Conservation (phyloP, 2,888 invertebrate genomes). For the Latheticus oryzae region DNA sequence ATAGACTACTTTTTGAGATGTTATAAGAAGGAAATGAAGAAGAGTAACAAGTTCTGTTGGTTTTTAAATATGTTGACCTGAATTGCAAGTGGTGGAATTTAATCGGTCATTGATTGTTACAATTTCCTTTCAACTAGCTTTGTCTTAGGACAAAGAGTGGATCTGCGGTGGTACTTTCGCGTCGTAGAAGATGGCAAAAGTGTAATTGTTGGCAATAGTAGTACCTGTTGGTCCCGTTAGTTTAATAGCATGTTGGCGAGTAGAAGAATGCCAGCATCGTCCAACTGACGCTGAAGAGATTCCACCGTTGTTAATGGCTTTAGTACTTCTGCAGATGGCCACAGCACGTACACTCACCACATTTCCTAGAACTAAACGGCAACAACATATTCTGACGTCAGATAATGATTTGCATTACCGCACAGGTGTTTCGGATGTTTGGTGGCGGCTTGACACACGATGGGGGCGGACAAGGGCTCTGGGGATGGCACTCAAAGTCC, state of each 20-base stretch:
- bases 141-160: slow-evolving; percentile 6
- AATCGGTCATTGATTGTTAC: background rate
- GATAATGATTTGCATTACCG: slow-evolving; percentile 40
- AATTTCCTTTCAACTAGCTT: background rate
- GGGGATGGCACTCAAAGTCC: slow-evolving; percentile 79
- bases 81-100: background rate
- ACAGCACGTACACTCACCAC: slow-evolving; percentile 39
- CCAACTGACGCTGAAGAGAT: slow-evolving; percentile 38
- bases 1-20: no score
- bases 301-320: slow-evolving; percentile 15
- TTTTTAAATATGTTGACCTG: background rate
- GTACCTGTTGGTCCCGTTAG: slow-evolving; percentile 43
- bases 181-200: slow-evolving; percentile 12
- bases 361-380: slow-evolving; percentile 49
- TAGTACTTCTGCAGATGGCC: slow-evolving; percentile 26
- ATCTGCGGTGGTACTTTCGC: slow-evolving; percentile 9
- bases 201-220: slow-evolving; percentile 35
- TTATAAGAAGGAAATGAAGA: no score
- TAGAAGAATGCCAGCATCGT: slow-evolving; percentile 31
- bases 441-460: background rate
- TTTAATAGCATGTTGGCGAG: slow-evolving; percentile 31
- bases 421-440: slow-evolving; percentile 12
- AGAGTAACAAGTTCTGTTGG: no score
- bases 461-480: slow-evolving; percentile 56
- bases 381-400: slow-evolving; percentile 49